Base-by-base conservation (phyloP, 2,888 invertebrate species). In the Disparrhopalites patrizii region DNA sequence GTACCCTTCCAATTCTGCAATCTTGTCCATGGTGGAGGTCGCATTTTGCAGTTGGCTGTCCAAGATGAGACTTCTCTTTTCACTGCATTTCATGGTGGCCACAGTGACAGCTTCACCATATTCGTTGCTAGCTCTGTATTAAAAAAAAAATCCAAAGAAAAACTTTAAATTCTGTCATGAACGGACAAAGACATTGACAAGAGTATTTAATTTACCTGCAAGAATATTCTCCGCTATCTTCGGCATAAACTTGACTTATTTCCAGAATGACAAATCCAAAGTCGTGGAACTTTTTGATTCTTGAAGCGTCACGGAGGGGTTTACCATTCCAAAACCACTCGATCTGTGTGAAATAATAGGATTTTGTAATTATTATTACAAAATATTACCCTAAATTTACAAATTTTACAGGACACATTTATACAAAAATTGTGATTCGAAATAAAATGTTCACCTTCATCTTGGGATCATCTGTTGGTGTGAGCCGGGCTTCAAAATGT, bases 301-400 rank as follows among this genome's bases (percentile, higher is more conserved):
- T 86, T 78, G 95, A 95, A 8, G 97, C 93, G 62, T 89, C 86
- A 7, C 91, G 91, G 73, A 96, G 82, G 56, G 92, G 88, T 80
- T 92, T 91, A 68, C 93, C 92, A 78, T 94, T 93, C 89, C 91
- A 92, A 83, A 88, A 93, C 94, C 94, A 94, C 82, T 94, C 93
- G 70, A 93, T 89, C 61, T 61, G 28, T 15, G n/a, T n/a, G n/a
- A 51, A 51, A 33, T 31, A 28, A 40, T 15, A 10, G 25, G 10
- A 54, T 30, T 54, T 10, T 54, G n/a, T n/a, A n/a, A n/a, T n/a
- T n/a, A n/a, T n/a, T n/a, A n/a, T n/a, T n/a, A n/a, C n/a, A n/a
- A n/a, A n/a, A n/a, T n/a, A n/a, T n/a, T n/a, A n/a, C n/a, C n/a
- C n/a, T n/a, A n/a, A n/a, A n/a, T n/a, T n/a, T n/a, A n/a, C n/a